Base-by-base conservation (phyloP, 53 echinoderm and acorn worm species). In the Arbacia lixula region DNA sequence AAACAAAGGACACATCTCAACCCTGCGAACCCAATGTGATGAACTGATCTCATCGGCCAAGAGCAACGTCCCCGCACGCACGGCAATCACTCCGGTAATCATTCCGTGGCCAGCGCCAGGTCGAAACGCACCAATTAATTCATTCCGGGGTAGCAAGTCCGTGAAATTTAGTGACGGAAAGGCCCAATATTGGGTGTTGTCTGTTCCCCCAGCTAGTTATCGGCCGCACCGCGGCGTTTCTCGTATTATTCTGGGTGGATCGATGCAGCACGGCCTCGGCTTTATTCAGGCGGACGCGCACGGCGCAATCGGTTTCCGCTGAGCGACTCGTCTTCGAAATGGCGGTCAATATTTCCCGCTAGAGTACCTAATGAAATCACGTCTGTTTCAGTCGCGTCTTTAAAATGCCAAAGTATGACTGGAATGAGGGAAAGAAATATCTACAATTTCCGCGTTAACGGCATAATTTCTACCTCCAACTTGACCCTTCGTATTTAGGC, bases 361-460 rank as follows among this genome's bases (percentile, higher is more conserved):
- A 21, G 66, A 66, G 12, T 38, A 66, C 1, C 21, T 66, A 36
- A 66, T 66, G 66, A 66, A 66, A 66, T 66, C 66, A 66, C 36
- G 66, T 66, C 66, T 66, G 37, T n/a, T n/a, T n/a, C n/a, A n/a
- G n/a, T n/a, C n/a, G n/a, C n/a, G n/a, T 19, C n/a, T 6, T 36
- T 36, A 19, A 55, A 8, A 66, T 35, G 38, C 66, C 37, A n/a
- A 38, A 66, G 36, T 36, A 36, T 66, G n/a, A 31, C 33, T 30
- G 24, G 57, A 26, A 3, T 9, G 20, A 4, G 57, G 25, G 25
- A 11, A 24, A 28, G 26, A 3, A 3, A n/a, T n/a, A n/a, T n/a
- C n/a, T n/a, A n/a, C n/a, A n/a, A n/a, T n/a, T n/a, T n/a, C n/a
- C n/a, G n/a, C n/a, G n/a, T n/a, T n/a, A n/a, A n/a, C n/a, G n/a